phyloP scores from a whole-genome alignment of 1,140 invertebrate genomes.

The Batillaria attramentaria region DNA sequence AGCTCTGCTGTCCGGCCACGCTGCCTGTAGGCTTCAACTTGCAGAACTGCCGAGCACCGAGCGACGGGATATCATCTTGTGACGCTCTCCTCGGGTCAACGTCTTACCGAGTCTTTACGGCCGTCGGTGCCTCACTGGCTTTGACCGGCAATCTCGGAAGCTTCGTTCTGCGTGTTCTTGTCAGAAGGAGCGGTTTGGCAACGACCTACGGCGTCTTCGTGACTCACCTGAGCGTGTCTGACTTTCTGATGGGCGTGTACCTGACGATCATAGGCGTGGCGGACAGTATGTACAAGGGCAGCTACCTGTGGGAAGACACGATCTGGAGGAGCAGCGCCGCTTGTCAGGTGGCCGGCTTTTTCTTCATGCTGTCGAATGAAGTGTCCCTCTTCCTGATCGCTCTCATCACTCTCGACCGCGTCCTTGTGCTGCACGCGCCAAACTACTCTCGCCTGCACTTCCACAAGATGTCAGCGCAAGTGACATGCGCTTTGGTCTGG shows the following conservation, averaged over 20 bases:
- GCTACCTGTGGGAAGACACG: conserved; percentile 48
- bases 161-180: conserved; percentile 35
- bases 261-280: conserved; percentile 58
- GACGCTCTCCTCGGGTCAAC: conserved; percentile 38
- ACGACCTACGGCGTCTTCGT: conserved; percentile 38
- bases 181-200: conserved; percentile 23
- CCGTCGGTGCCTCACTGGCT: conserved; percentile 39
- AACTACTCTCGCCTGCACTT: conserved; percentile 38
- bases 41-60: conserved; percentile 40
- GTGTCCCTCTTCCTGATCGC: conserved; percentile 51
- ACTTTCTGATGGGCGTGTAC: conserved; percentile 63
- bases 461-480: conserved; percentile 25
- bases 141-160: conserved; percentile 43
- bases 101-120: conserved; percentile 33
- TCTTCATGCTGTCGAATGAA: conserved; percentile 55
- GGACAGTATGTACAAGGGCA: conserved; percentile 52
- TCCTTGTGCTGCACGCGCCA: conserved; percentile 56
- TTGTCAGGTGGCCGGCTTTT: conserved; percentile 54
- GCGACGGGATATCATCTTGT: conserved; percentile 50
- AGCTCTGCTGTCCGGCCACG: conserved; percentile 42
- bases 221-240: conserved; percentile 50
- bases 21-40: conserved; percentile 4
- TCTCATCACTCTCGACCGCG: conserved; percentile 47
- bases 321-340: conserved; percentile 48
- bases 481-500: background rate